phyloP scores from a whole-genome alignment of 1,140 invertebrate species.

The Euura lappo region DNA sequence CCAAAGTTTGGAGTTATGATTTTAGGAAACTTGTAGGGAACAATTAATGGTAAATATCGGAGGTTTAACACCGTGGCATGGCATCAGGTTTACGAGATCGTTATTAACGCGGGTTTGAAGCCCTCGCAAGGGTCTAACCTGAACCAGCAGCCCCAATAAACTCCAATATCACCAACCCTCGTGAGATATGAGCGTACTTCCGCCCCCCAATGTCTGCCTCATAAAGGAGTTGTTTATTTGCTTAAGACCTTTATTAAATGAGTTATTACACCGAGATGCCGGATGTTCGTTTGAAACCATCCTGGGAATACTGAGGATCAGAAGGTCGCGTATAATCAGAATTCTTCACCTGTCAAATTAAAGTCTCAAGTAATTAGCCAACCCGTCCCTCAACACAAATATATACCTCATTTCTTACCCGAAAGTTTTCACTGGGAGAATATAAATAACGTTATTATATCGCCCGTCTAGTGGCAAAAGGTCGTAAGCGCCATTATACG shows the following conservation, averaged over 20 bases:
- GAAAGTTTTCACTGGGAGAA: no score
- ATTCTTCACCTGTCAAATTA: no score
- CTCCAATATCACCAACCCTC: slow-evolving; percentile 6
- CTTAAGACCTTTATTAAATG: slow-evolving; percentile 1
- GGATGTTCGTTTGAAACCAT: no score
- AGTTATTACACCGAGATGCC: background rate
- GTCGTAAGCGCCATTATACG: no score
- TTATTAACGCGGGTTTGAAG: background rate
- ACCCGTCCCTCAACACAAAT: no score
- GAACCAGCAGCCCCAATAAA: background rate
- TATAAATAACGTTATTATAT: no score
- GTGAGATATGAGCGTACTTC: slow-evolving; percentile 6
- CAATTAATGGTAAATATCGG: background rate
- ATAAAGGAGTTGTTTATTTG: slow-evolving; percentile 5
- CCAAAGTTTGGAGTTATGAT: background rate
- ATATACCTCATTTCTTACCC: no score
- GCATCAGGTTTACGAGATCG: background rate
- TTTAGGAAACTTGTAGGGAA: no score
- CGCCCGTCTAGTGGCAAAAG: no score
- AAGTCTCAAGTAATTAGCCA: no score
- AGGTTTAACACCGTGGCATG: background rate
- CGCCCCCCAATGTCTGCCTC: background rate
- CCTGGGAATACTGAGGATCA: no score
- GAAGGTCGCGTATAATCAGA: no score
- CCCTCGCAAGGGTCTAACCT: background rate